A percentile compares a stretch with the other conserved stretches of the same genome.
Conservation (phyloP, 2,888 invertebrate genomes). For the Matsumyia berberina region DNA sequence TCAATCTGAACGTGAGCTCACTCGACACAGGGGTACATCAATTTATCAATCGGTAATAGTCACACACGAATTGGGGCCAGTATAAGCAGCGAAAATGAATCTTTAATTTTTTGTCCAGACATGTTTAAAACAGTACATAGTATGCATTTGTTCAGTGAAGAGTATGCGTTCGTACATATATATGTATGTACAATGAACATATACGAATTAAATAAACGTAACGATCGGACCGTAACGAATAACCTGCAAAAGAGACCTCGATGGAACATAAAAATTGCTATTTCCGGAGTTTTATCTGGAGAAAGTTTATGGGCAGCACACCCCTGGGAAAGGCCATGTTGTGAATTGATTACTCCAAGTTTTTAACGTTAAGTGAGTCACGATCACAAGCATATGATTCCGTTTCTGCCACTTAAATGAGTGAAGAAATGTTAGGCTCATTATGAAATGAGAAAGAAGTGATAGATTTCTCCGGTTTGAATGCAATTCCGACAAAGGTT, state of each 20-base stretch:
- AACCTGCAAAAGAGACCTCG: constrained; percentile 36
- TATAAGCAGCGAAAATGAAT: neutral
- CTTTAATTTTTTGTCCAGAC: too few species aligned
- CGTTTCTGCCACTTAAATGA: neutral
- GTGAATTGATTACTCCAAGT: neutral
- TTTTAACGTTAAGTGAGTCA: neutral
- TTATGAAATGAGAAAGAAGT: too few species aligned
- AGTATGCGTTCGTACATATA: neutral
- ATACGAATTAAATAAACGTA: constrained; percentile 25
- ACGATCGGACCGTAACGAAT: constrained; percentile 51
- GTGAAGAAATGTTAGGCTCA: too few species aligned
- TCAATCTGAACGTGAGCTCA: too few species aligned
- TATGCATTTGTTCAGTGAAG: too few species aligned
- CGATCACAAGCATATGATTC: neutral
- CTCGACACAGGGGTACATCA: too few species aligned
- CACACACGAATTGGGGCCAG: too few species aligned
- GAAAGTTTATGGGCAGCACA: constrained; percentile 43
- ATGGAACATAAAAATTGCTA: constrained; percentile 5
- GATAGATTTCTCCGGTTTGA: too few species aligned
- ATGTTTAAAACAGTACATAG: too few species aligned
- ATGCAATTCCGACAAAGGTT: too few species aligned
- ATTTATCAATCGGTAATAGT: neutral
- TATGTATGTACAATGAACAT: too few species aligned
- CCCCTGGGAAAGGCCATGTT: constrained; percentile 5
- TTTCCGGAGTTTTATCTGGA: constrained; percentile 53